Base-by-base conservation (phyloP, 1,140 invertebrate species). In the Polypedilum pembai region DNA sequence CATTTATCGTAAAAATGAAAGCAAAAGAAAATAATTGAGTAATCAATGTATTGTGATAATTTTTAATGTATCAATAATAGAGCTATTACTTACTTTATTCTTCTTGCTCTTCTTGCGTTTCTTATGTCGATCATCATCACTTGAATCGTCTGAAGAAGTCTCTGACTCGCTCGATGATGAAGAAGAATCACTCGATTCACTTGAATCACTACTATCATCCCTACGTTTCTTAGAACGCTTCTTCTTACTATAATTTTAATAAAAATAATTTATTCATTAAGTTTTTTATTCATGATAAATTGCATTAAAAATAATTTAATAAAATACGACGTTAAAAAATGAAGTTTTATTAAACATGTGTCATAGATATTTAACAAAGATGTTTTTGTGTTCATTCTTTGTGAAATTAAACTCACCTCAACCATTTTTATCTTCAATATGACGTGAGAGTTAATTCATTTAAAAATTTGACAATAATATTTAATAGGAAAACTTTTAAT, bases 11-110 rank as follows among this genome's bases (percentile, higher is more conserved):
- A 56, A 56, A 33, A 56, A 56, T 56, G 45, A 56, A 56, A 56
- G 45, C 45, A 56, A 56, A 56, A 56, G 45, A 56, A 56, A 56
- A 56, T 15, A 56, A 56, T 56, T 56, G 45, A 56, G n/a, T n/a
- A 56, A 56, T 56, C 45, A 56, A 56, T 56, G 45, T 56, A 56
- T 15, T 56, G 45, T 56, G 45, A 56, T 56, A 56, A 45, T 56
- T 56, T n/a, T 56, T 15, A 12, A 56, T 12, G 41, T 12, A 56
- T 73, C 41, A 74, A 56, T 73, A 33, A 5, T 5, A 56, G 74
- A 74, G 66, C 41, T 76, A 66, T 75, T 77, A 77, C 77, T 77
- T 85, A 87, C 86, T 85, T 87, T 87, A 74, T 85, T 85, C 80
- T 86, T 86, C 77, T 85, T 85, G 73, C 82, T 83, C 75, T 82